Percentiles rank a stretch among this genome's conserved stretches.
Evolutionary conservation across 2,888 invertebrate genomes (phyloP).

Genomic region (Trisateles emortualis): DNA sequence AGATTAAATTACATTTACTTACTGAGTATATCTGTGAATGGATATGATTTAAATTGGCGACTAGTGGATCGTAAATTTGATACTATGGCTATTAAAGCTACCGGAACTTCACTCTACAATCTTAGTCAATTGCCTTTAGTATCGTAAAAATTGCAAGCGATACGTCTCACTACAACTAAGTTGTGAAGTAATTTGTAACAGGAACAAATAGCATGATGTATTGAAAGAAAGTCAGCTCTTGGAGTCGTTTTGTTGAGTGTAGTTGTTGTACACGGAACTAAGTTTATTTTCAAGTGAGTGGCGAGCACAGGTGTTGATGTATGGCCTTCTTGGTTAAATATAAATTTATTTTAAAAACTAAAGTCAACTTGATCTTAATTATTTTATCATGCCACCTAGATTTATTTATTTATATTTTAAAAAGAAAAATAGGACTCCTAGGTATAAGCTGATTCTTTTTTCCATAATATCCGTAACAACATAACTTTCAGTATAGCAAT

Average conservation of each 20-base stretch:
- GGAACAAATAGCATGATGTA: slow-evolving; percentile 10
- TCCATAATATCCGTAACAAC: too few species aligned
- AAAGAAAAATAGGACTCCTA: too few species aligned
- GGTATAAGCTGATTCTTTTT: too few species aligned
- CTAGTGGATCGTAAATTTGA: too few species aligned
- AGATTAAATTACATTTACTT: too few species aligned
- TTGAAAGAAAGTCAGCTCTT: slow-evolving; percentile 1
- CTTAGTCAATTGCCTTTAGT: background rate
- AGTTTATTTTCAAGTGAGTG: slow-evolving; percentile 7
- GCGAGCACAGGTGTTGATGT: slow-evolving; percentile 4
- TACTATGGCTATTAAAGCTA: too few species aligned
- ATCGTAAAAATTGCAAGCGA: background rate
- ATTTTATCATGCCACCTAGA: too few species aligned
- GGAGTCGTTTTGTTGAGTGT: background rate
- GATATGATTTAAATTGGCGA: too few species aligned
- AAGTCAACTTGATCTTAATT: background rate
- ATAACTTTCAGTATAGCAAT: too few species aligned
- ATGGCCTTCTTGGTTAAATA: background rate
- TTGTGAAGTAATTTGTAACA: slow-evolving; percentile 1
- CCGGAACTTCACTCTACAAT: too few species aligned
- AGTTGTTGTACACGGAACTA: background rate
- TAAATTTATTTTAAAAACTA: background rate
- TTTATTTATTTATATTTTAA: too few species aligned
- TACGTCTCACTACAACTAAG: background rate
- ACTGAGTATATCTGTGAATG: too few species aligned